Conservation (phyloP, 53 echinoderm and acorn worm species). For the Hippasteria phrygiana region DNA sequence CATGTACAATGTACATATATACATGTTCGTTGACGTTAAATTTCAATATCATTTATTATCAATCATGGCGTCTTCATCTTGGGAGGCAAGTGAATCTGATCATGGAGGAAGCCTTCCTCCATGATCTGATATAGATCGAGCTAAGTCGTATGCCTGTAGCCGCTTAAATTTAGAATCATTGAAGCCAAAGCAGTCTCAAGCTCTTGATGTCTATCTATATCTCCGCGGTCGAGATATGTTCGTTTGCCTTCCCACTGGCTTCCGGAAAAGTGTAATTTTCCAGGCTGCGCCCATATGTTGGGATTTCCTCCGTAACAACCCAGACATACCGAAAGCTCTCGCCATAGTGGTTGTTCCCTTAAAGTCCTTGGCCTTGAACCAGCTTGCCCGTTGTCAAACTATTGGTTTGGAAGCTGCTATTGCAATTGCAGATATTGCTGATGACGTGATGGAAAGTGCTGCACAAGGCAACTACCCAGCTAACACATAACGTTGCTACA, state of each 20-base stretch:
- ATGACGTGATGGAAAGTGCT: constrained; percentile 17
- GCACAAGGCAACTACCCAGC: constrained; percentile 17
- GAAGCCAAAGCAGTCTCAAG: too few relatives aligned
- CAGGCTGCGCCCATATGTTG: constrained; percentile 15
- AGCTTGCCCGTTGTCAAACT: constrained; percentile 13
- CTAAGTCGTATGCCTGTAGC: too few relatives aligned
- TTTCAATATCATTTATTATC: too few relatives aligned
- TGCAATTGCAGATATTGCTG: neutral
- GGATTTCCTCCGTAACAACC: constrained; percentile 22
- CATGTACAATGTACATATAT: too few relatives aligned
- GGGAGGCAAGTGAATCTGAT: too few relatives aligned
- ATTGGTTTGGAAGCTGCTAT: constrained; percentile 15
- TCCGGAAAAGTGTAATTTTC: constrained; percentile 8
- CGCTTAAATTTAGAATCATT: too few relatives aligned
- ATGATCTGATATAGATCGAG: too few relatives aligned
- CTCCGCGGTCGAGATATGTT: constrained; percentile 10
- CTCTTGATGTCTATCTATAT: neutral
- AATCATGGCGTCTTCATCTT: too few relatives aligned
- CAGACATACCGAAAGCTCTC: neutral
- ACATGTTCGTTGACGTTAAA: too few relatives aligned
- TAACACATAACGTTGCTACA: too few relatives aligned
- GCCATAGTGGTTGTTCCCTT: constrained; percentile 36
- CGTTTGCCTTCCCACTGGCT: constrained; percentile 12
- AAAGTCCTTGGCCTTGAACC: constrained; percentile 39
- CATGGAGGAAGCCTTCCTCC: too few relatives aligned